Percentiles rank a stretch among this genome's conserved stretches.
phyloP scores from a whole-genome alignment of 1,140 invertebrate genomes.

The Cydia strobilella region DNA sequence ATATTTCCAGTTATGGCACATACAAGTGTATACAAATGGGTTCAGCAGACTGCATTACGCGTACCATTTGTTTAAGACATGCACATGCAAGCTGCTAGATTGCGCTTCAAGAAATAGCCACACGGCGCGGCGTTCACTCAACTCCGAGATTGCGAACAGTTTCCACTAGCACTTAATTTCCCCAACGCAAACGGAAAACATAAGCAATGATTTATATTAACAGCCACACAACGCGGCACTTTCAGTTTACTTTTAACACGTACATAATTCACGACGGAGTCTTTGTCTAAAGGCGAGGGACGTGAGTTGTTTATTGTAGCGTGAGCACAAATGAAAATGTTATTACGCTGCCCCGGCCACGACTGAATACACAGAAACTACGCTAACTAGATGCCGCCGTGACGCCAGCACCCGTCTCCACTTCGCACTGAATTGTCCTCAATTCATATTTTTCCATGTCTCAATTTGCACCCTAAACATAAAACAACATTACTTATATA shows the following conservation, averaged over 20 bases:
- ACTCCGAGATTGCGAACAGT: conserved; percentile 63
- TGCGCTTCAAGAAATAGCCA: conserved; percentile 46
- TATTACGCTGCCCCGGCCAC: conserved; percentile 69
- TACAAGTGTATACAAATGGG: conserved; percentile 32
- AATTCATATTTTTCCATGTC: not conserved
- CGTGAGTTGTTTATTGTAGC: conserved; percentile 80
- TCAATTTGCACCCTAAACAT: not conserved
- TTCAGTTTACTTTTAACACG: conserved; percentile 80
- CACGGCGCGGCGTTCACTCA: conserved; percentile 51
- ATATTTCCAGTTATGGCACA: not conserved
- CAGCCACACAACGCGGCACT: conserved; percentile 74
- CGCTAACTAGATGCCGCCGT: not conserved
- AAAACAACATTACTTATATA: too few species aligned
- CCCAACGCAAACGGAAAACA: conserved; percentile 77
- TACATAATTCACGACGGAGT: conserved; percentile 78
- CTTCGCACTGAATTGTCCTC: not conserved
- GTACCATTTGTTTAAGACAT: conserved; percentile 24
- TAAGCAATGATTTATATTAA: conserved; percentile 80
- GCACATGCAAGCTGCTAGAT: conserved; percentile 34
- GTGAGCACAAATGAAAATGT: conserved; percentile 78
- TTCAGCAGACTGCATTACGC: conserved; percentile 35
- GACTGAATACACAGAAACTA: conserved; percentile 50
- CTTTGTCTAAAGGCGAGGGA: conserved; percentile 77
- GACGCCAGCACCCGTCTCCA: not conserved
- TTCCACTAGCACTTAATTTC: conserved; percentile 73